These are phyloP conservation scores for Conops quadrifasciatus DNA, from an alignment of 2,888 invertebrate genomes.

Conservation along the genomic window DNA sequence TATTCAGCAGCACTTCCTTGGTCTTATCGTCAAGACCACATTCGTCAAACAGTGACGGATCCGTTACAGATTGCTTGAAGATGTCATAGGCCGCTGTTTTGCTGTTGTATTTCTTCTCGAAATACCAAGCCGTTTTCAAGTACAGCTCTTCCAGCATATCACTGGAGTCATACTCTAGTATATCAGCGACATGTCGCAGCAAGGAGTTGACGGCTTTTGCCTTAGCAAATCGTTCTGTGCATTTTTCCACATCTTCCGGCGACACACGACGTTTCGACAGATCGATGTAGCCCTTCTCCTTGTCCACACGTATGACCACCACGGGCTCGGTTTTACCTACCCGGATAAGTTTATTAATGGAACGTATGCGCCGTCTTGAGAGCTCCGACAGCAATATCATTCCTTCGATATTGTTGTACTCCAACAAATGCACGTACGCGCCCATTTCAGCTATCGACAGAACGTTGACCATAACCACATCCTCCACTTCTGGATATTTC, in stretches of 20 bases:
- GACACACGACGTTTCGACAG: constrained; percentile 98
- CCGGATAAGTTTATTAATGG: constrained; percentile 98
- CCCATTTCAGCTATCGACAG: constrained; percentile 99
- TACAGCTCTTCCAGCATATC: constrained; percentile 95
- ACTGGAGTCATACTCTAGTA: constrained; percentile 88
- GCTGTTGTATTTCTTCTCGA: constrained; percentile 95
- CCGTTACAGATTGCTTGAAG: constrained; percentile 97
- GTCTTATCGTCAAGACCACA: constrained; percentile 93
- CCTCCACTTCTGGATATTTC: constrained; percentile 96
- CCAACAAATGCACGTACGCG: constrained; percentile 96
- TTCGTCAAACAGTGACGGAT: constrained; percentile 93
- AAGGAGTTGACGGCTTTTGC: constrained; percentile 99
- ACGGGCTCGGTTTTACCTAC: constrained; percentile 99
- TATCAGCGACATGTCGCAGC: constrained; percentile 94
- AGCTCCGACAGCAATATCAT: constrained; percentile 99
- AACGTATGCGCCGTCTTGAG: constrained; percentile 97
- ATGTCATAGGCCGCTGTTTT: constrained; percentile 97
- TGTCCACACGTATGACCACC: constrained; percentile 98
- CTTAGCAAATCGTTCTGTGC: constrained; percentile 98
- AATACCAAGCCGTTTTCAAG: constrained; percentile 96
- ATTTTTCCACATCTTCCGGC: constrained; percentile 96
- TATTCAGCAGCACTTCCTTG: constrained; percentile 89
- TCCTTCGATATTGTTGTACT: constrained; percentile 99
- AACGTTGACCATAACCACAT: constrained; percentile 99
- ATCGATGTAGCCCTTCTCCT: constrained; percentile 99